Evolutionary conservation across 2,888 invertebrate genomes (phyloP).

Genomic region (Drosophila neotestacea): DNA sequence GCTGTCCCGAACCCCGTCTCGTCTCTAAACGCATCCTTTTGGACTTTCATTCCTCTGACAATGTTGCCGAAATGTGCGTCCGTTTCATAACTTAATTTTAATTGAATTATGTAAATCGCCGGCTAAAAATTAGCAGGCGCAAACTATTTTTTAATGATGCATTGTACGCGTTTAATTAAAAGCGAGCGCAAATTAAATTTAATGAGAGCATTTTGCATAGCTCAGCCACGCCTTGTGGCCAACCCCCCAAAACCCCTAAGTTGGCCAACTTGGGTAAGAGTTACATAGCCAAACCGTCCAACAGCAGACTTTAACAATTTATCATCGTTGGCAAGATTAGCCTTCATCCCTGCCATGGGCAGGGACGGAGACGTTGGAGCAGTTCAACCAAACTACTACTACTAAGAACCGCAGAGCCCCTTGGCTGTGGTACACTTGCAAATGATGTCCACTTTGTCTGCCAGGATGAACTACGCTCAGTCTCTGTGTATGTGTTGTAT

Average conservation of each 20-base stretch:
- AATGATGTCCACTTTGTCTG: conserved; percentile 70
- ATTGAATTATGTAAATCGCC: conserved; percentile 79
- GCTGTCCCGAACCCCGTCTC: not conserved
- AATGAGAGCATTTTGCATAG: conserved; percentile 61
- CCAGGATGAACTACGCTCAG: conserved; percentile 9
- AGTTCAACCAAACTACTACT: conserved; percentile 8
- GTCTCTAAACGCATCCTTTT: not conserved
- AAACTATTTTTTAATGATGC: conserved; percentile 79
- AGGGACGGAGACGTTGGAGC: not conserved
- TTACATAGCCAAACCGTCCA: conserved; percentile 23
- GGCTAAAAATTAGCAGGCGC: conserved; percentile 79
- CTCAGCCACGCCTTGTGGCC: conserved; percentile 26
- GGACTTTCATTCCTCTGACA: conserved; percentile 13
- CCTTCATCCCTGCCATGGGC: conserved; percentile 15
- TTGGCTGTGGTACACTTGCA: conserved; percentile 61
- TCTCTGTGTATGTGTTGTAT: conserved; percentile 13
- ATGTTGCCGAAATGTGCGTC: conserved; percentile 62
- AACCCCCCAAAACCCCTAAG: not conserved
- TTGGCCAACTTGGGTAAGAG: conserved; percentile 4
- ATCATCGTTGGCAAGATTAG: conserved; percentile 73
- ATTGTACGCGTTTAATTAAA: conserved; percentile 78
- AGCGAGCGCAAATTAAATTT: conserved; percentile 77
- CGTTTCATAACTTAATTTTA: conserved; percentile 80
- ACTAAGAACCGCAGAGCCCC: conserved; percentile 21
- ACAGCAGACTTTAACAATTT: conserved; percentile 62